Evolutionary conservation across 2,113 vertebrate genomes (phyloP).

Genomic region (Rhipidura dahli): DNA sequence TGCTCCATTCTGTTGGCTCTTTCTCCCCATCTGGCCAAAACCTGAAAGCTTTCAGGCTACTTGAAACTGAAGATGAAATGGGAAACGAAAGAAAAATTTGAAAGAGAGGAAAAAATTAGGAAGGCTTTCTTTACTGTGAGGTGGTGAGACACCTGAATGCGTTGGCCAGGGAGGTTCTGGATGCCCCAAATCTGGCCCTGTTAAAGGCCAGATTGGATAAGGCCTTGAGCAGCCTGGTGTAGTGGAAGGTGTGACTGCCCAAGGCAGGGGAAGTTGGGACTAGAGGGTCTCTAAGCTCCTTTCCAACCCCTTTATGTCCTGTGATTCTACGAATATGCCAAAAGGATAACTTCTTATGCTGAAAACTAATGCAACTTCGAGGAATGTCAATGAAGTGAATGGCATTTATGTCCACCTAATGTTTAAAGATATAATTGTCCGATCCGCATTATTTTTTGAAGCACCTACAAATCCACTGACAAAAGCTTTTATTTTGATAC

Average conservation of each 20-base stretch:
- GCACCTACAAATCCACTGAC: neutral
- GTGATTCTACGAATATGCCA: neutral
- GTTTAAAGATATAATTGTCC: neutral
- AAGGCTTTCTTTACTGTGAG: neutral
- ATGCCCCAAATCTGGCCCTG: neutral
- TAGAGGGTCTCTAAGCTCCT: neutral
- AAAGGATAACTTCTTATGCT: neutral
- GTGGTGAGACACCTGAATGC: accelerated
- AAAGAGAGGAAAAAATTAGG: neutral
- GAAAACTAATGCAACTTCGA: neutral
- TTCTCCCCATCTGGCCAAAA: neutral
- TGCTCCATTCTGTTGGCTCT: neutral
- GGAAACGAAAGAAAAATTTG: neutral
- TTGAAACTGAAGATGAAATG: neutral
- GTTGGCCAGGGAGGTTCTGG: neutral
- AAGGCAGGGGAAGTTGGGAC: neutral
- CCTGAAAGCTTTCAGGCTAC: neutral
- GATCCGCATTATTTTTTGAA: neutral
- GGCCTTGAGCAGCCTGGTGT: neutral
- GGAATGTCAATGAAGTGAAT: neutral
- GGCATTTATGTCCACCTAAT: neutral
- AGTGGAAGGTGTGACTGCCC: neutral
- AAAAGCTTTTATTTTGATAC: neutral
- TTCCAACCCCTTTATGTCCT: neutral
- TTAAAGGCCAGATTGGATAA: neutral